Conservation (phyloP, 2,113 vertebrate species). For the Protobothrops mucrosquamatus region DNA sequence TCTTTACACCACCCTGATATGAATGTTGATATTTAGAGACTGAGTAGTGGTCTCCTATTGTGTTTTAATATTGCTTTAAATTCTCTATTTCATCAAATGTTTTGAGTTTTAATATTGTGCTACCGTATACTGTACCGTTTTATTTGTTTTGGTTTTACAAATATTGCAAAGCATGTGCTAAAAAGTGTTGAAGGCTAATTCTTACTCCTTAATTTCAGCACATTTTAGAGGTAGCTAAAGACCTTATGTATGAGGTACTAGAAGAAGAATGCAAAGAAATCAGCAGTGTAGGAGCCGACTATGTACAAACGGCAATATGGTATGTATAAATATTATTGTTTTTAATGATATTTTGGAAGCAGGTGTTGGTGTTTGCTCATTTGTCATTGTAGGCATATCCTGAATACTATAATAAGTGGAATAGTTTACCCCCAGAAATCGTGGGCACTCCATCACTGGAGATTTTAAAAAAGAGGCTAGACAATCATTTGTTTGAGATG, state of each 20-base stretch:
- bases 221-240: slow-evolving; percentile 70
- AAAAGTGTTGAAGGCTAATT: not conserved
- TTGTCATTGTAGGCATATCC: not conserved
- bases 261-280: slow-evolving; percentile 73
- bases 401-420: not conserved
- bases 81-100: not conserved
- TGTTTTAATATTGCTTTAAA: not conserved
- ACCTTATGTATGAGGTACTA: slow-evolving; percentile 80
- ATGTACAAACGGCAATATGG: slow-evolving; percentile 72
- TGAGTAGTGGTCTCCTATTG: not conserved
- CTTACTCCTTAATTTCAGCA: slow-evolving; percentile 73
- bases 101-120: not conserved
- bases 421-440: too few relatives aligned
- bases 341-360: not conserved
- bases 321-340: slow-evolving; percentile 73
- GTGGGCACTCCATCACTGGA: too few relatives aligned
- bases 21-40: not conserved
- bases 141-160: not conserved
- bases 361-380: not conserved
- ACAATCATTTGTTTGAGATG: too few relatives aligned
- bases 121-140: not conserved
- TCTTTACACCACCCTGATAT: not conserved
- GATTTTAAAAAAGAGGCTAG: too few relatives aligned
- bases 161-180: not conserved
- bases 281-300: slow-evolving; percentile 65